Percentiles rank a stretch among this genome's conserved stretches.
Conservation (phyloP, 2,113 vertebrate species). For the Butorides virescens region DNA sequence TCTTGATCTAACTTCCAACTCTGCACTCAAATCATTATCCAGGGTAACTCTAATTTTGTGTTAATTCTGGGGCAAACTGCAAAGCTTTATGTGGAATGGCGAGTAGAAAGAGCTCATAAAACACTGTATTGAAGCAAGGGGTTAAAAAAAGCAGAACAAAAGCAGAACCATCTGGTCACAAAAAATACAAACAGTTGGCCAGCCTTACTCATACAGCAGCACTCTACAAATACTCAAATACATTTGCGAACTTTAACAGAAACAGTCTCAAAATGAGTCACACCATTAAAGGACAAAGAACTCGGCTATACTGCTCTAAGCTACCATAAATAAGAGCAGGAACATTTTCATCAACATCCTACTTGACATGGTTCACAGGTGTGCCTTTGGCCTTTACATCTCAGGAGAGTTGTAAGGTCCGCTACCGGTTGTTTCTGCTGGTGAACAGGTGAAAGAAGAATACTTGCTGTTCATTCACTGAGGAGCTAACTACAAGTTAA, state of each 20-base stretch:
- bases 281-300: not conserved
- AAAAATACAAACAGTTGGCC: not conserved
- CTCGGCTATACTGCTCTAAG: not conserved
- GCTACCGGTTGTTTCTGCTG: not conserved
- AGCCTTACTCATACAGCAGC: not conserved
- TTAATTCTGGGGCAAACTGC: not conserved
- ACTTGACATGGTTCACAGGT: not conserved
- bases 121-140: not conserved
- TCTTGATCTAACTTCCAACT: not conserved
- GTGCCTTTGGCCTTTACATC: not conserved
- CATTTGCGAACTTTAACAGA: slow-evolving; percentile 20
- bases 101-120: not conserved
- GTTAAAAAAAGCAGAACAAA: slow-evolving; percentile 16
- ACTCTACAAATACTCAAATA: slow-evolving; percentile 5
- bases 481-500: not conserved
- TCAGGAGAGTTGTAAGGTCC: not conserved
- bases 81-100: not conserved
- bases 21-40: not conserved
- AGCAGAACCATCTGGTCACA: slow-evolving; percentile 1
- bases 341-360: not conserved
- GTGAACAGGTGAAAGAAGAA: not conserved
- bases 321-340: not conserved
- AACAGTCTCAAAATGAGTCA: slow-evolving; percentile 32
- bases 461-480: not conserved
- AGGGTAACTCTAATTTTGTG: not conserved